Evolutionary conservation across 2,797 vertebrate genomes (phyloP).

Genomic region (Manis pentadactyla): DNA sequence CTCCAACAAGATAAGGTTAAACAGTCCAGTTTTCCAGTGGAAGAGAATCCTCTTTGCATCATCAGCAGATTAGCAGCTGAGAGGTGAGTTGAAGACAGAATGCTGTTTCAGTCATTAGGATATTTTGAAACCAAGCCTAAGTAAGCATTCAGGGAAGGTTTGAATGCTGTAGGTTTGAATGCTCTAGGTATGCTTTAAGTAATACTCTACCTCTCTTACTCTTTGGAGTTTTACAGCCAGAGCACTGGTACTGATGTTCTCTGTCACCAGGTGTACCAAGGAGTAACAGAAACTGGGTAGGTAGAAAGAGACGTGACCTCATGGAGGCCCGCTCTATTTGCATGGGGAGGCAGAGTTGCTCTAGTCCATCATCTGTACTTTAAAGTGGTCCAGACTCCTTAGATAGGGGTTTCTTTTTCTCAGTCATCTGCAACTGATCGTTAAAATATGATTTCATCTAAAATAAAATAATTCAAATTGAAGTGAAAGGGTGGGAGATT

Average conservation of each 20-base stretch:
- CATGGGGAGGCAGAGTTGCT: not conserved
- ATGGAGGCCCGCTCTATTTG: not conserved
- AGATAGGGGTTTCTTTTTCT: not conserved
- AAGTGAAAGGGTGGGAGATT: not conserved
- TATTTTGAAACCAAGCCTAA: not conserved
- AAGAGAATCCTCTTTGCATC: slow-evolving; percentile 8
- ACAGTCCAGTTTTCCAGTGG: slow-evolving; percentile 49
- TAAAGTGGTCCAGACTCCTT: not conserved
- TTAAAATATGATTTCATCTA: slow-evolving; percentile 17
- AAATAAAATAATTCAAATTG: slow-evolving; percentile 12
- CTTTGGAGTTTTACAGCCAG: not conserved
- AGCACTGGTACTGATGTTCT: not conserved
- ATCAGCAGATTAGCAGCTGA: not conserved
- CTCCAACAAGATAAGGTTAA: slow-evolving; percentile 62
- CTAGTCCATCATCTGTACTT: not conserved
- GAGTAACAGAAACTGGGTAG: not conserved
- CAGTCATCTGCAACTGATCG: not conserved
- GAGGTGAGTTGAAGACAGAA: slow-evolving; percentile 65
- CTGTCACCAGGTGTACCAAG: not conserved
- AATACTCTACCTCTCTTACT: not conserved
- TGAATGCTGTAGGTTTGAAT: not conserved
- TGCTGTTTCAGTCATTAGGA: not conserved
- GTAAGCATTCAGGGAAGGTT: not conserved
- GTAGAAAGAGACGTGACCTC: not conserved
- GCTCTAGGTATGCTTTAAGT: not conserved